Evolutionary conservation across 2,888 invertebrate species (phyloP).

Genomic region (Ferdinandea cuprea): DNA sequence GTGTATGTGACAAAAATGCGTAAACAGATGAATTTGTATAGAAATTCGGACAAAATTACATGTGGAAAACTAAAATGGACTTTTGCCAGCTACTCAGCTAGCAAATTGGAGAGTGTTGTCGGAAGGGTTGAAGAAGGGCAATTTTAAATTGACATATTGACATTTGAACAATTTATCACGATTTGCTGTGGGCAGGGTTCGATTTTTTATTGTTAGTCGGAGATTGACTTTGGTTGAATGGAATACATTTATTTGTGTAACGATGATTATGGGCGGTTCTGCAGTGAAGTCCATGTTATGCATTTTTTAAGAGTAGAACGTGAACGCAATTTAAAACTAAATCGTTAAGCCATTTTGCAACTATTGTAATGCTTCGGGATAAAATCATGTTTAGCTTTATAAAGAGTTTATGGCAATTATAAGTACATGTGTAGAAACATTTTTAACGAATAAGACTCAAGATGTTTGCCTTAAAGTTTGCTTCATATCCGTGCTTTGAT

Average conservation of each 20-base stretch:
- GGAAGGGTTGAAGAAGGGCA: slow-evolving; percentile 32
- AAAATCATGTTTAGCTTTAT: no score
- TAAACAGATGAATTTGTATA: slow-evolving; percentile 14
- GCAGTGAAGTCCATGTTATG: not conserved
- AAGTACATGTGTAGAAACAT: no score
- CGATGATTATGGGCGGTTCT: not conserved
- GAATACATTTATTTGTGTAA: no score
- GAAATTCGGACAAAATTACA: not conserved
- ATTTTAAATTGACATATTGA: slow-evolving; percentile 78
- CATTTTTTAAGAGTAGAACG: slow-evolving; percentile 1
- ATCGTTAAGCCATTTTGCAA: no score
- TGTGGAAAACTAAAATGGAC: slow-evolving; percentile 3
- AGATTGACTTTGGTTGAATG: no score
- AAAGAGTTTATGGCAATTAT: no score
- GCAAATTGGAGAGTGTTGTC: not conserved
- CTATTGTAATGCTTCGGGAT: no score
- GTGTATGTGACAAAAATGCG: slow-evolving; percentile 63
- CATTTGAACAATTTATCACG: slow-evolving; percentile 82
- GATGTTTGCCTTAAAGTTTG: no score
- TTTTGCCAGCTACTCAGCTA: no score
- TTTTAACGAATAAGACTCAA: no score
- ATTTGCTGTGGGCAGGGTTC: slow-evolving; percentile 80
- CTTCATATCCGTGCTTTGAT: no score
- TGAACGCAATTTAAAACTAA: slow-evolving; percentile 4
- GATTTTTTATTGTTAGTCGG: slow-evolving; percentile 16